Percentiles rank a stretch among this genome's conserved stretches.
Conservation (phyloP, 2,797 vertebrate species). For the Melanotaenia maccullochi region DNA sequence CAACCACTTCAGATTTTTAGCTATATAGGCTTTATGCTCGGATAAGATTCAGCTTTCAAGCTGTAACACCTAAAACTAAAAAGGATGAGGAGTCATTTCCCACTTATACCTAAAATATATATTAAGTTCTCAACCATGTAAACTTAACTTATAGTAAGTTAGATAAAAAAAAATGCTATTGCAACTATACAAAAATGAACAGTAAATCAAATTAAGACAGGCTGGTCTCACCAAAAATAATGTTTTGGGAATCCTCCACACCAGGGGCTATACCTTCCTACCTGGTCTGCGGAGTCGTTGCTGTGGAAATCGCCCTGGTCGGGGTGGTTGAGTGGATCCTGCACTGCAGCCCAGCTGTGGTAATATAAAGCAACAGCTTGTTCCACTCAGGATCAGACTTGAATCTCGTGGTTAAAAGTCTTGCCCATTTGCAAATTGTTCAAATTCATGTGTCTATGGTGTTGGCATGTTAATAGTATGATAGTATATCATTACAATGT, state of each 20-base stretch:
- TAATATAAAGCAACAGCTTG: neutral
- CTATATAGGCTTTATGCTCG: neutral
- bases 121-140: neutral
- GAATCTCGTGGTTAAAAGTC: neutral
- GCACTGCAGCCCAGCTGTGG: no score
- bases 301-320: no score
- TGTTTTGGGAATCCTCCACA: no score
- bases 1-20: neutral
- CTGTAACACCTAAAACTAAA: neutral
- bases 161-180: neutral
- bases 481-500: no score
- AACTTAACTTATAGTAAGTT: neutral
- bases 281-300: no score
- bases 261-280: no score
- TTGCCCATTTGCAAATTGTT: no score
- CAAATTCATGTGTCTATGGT: no score
- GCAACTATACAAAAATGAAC: neutral
- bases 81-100: neutral
- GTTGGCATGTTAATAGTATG: no score
- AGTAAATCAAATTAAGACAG: no score
- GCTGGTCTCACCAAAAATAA: no score
- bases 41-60: neutral
- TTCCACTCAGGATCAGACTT: neutral
- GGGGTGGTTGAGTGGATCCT: no score
- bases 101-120: neutral